Evolutionary conservation across 2,888 invertebrate species (phyloP).

Genomic region (Campoplex nolae): DNA sequence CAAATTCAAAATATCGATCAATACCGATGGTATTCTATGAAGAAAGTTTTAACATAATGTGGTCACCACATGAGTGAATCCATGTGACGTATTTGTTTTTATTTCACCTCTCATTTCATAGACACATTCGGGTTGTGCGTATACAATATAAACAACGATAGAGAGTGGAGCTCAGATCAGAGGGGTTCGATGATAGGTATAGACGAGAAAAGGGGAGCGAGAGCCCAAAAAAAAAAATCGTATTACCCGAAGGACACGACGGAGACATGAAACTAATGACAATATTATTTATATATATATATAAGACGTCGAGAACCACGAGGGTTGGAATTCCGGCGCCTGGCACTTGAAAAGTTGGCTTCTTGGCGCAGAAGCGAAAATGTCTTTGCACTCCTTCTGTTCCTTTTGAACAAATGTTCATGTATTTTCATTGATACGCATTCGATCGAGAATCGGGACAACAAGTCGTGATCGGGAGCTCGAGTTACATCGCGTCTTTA

Average conservation of each 20-base stretch:
- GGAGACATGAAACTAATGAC: constrained; percentile 10
- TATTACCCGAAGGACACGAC: constrained; percentile 20
- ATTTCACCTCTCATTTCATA: neutral
- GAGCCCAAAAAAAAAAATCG: neutral
- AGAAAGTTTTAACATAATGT: neutral
- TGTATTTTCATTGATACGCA: constrained; percentile 27
- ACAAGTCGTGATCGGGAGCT: constrained; percentile 5
- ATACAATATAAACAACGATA: neutral
- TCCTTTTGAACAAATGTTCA: neutral
- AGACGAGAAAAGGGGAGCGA: neutral
- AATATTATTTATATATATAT: neutral
- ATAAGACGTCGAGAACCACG: neutral
- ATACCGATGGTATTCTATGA: neutral
- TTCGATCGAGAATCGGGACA: constrained; percentile 28
- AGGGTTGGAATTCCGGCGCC: constrained; percentile 44
- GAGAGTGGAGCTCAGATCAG: neutral
- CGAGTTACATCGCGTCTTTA: neutral
- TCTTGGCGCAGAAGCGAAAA: constrained; percentile 62
- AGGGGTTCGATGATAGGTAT: neutral
- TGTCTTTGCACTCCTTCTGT: neutral
- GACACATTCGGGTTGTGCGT: neutral
- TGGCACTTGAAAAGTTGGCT: constrained; percentile 46
- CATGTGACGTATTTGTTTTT: neutral
- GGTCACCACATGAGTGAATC: neutral
- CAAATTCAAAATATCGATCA: neutral